Conservation (phyloP, 2,113 vertebrate genomes). For the Turdus rufiventris region DNA sequence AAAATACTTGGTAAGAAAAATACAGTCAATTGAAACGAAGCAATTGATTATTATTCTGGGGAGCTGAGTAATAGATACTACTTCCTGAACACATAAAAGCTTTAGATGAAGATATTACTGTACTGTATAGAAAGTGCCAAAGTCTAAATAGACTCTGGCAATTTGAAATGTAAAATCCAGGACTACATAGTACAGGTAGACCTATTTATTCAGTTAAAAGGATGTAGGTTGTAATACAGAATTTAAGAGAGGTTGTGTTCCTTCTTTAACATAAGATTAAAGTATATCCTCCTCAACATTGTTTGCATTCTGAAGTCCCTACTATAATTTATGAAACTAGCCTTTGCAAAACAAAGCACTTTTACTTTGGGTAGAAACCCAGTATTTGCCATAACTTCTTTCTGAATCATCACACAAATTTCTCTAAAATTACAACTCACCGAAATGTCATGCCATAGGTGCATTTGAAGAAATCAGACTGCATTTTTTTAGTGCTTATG, state of each 20-base stretch:
- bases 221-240: fast-evolving
- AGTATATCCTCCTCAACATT: background rate
- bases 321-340: background rate
- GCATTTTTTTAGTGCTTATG: fast-evolving
- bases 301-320: background rate
- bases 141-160: background rate
- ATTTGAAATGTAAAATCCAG: background rate
- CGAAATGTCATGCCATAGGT: background rate
- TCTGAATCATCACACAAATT: background rate
- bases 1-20: background rate
- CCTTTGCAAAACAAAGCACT: background rate
- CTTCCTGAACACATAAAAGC: background rate
- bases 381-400: background rate
- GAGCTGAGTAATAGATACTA: background rate
- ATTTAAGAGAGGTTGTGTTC: background rate
- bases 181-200: background rate
- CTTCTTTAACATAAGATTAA: background rate
- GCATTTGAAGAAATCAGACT: background rate
- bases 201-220: background rate
- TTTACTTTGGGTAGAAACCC: background rate
- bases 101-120: background rate
- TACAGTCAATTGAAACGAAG: background rate
- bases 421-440: background rate
- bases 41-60: background rate
- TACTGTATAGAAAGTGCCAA: background rate